Percentiles rank a stretch among this genome's conserved stretches.
Evolutionary conservation across 2,888 invertebrate species (phyloP).

Genomic region (Acanthoscelides obtectus): DNA sequence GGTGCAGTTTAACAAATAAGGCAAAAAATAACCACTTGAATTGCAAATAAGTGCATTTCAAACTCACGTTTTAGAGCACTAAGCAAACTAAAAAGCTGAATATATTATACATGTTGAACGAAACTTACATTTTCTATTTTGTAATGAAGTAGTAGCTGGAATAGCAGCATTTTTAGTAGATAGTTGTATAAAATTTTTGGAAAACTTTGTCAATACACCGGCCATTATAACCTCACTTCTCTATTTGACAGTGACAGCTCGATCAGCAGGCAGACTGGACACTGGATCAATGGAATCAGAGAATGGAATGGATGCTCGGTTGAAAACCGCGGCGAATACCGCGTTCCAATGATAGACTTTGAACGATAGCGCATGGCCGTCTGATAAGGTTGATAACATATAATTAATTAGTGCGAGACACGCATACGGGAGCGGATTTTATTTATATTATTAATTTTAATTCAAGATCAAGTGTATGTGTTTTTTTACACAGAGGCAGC

Average conservation of each 20-base stretch:
- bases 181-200: constrained; percentile 36
- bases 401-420: no score
- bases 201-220: constrained; percentile 44
- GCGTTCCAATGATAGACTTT: neutral
- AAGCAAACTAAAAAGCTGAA: no score
- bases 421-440: no score
- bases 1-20: neutral
- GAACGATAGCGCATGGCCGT: neutral
- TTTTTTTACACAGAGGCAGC: no score
- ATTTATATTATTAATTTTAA: no score
- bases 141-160: constrained; percentile 21
- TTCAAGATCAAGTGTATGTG: no score
- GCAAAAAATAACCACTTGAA: neutral
- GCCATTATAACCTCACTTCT: constrained; percentile 43
- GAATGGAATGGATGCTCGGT: neutral
- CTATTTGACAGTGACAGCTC: neutral
- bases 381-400: neutral
- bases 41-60: no score
- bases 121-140: constrained; percentile 38
- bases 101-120: neutral
- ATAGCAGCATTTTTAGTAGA: constrained; percentile 26
- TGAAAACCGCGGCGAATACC: neutral
- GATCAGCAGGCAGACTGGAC: no score
- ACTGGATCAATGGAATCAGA: neutral
- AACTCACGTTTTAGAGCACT: no score